Evolutionary conservation across 2,797 vertebrate species (phyloP).

Genomic region (Sciurus vulgaris): DNA sequence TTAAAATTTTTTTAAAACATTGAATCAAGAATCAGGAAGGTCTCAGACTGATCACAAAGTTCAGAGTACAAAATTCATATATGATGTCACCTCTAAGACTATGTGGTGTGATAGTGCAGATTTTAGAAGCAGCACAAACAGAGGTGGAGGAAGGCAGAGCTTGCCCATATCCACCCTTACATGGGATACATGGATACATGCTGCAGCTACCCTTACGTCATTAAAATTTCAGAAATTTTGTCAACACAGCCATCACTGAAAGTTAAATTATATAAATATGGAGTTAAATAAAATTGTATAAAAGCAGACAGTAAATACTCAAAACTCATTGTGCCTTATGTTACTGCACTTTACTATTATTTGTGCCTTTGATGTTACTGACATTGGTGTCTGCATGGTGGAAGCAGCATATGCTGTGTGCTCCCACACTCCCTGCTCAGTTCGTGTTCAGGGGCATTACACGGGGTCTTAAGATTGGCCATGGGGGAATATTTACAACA

Average conservation of each 20-base stretch:
- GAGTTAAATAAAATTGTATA: background rate
- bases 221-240: constrained; percentile 52
- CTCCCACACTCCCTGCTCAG: background rate
- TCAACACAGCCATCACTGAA: constrained; percentile 28
- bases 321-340: background rate
- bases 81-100: background rate
- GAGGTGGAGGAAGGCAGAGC: background rate
- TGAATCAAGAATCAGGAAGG: background rate
- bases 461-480: background rate
- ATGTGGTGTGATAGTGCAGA: background rate
- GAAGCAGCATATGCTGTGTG: background rate
- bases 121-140: background rate
- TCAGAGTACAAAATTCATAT: background rate
- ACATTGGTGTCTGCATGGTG: background rate
- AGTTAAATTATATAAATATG: background rate
- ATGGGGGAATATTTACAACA: constrained; percentile 21
- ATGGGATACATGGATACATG: background rate
- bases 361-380: background rate
- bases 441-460: background rate
- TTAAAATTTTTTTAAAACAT: background rate
- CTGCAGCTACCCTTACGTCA: background rate
- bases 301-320: background rate
- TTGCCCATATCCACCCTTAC: background rate
- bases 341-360: background rate
- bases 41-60: background rate